Evolutionary conservation across 2,888 invertebrate genomes (phyloP), one percentile per base, ranked within the genome.

Genomic region (Rhopalosiphum nymphaeae): DNA sequence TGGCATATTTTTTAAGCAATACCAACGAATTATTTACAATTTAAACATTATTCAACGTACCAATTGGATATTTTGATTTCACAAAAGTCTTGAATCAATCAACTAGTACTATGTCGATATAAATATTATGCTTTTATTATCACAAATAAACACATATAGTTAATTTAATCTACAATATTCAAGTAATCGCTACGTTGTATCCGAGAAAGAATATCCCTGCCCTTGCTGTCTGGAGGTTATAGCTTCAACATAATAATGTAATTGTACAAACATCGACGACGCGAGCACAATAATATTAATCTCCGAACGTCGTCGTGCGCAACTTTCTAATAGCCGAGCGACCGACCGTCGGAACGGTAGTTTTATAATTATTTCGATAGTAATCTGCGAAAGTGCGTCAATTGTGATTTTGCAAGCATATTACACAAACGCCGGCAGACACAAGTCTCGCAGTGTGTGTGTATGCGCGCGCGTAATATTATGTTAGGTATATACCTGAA

Each of bases 361-460:
- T 36, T 44, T 86, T 57, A 67, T 46, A 46, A 90, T 90, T 67
- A 67, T 90, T 67, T 90, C 44, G 46, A 90, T 90, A 46, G 67
- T 42, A 36, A 67, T 90, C 46, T 46, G 61, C 46, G 67, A 90
- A 90, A 89, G 67, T 46, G 46, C 90, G 67, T n/a, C 46, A 29
- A 61, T 90, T 49, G 67, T 67, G 90, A 67, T 90, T 67, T 90
- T n/a, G 90, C 67, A 46, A 46, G 90, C n/a, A 89, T 61, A 42
- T 44, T 44, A 44, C n/a, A 44, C 89, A 29, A 90, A 49, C 67
- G 67, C 67, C 67, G 29, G 29, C 44, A 61, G 46, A 46, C 46
- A 67, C 46, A 11, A 44, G 21, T 25, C 11, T 56, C 26, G 10
- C 26, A 89, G 49, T n/a, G 21, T 21, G 88, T 26, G 42, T 9